phyloP scores from a whole-genome alignment of 2,113 vertebrate species.

The Rhinoptilus africanus region DNA sequence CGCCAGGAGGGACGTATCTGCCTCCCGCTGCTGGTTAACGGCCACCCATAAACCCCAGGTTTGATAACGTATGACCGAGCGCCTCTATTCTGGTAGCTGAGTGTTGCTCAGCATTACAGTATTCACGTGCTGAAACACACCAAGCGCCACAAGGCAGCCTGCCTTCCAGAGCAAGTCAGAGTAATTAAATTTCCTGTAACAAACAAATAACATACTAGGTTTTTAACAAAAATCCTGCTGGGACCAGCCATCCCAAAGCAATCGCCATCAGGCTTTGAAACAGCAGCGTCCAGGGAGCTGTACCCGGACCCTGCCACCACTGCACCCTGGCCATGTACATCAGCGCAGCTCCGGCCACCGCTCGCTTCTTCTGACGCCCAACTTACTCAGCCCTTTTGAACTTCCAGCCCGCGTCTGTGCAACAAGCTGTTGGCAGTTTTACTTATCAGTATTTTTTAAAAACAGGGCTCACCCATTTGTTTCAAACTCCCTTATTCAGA shows the following conservation, averaged over 20 bases:
- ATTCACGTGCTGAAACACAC: not conserved
- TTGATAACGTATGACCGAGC: rapidly evolving
- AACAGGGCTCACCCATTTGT: not conserved
- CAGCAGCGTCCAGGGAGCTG: rapidly evolving
- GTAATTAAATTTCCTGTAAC: not conserved
- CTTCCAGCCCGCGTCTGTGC: not conserved
- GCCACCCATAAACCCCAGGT: not conserved
- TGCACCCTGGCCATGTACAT: rapidly evolving
- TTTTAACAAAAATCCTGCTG: not conserved
- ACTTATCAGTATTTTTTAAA: not conserved
- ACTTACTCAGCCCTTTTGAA: rapidly evolving
- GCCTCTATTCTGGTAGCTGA: rapidly evolving
- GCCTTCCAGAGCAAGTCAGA: not conserved
- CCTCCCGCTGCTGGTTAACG: rapidly evolving
- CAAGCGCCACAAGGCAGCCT: not conserved
- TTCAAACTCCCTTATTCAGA: not conserved
- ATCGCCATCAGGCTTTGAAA: rapidly evolving
- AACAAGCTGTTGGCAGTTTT: not conserved
- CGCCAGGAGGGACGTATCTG: not conserved
- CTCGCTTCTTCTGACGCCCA: not conserved
- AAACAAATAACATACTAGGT: not conserved
- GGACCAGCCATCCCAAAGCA: not conserved
- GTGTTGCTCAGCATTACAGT: rapidly evolving
- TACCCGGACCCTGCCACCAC: rapidly evolving
- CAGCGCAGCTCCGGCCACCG: not conserved